phyloP scores from a whole-genome alignment of 2,113 vertebrate genomes.

The Corythaixoides concolor region DNA sequence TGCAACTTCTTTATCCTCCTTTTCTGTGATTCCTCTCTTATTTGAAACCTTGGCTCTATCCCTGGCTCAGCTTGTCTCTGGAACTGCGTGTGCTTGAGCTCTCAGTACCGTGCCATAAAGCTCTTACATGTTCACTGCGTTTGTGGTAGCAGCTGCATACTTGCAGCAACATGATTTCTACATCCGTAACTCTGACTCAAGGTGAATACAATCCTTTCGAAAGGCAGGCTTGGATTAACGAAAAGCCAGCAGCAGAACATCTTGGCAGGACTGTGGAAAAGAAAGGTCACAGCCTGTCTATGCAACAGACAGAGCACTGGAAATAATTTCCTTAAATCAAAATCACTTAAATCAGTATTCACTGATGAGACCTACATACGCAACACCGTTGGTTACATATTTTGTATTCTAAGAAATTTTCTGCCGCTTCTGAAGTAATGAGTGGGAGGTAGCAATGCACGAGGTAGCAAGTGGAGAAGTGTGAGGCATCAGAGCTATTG shows the following conservation, averaged over 20 bases:
- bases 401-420: not conserved
- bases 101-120: not conserved
- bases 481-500: not conserved
- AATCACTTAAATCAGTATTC: not conserved
- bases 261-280: not conserved
- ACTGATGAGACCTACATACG: not conserved
- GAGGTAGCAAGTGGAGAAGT: not conserved
- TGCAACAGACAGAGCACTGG: not conserved
- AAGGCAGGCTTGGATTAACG: not conserved
- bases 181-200: not conserved
- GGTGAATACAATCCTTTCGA: not conserved
- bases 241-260: not conserved
- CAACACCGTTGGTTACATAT: not conserved
- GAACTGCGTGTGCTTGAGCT: not conserved
- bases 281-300: not conserved
- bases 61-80: not conserved
- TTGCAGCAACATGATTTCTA: not conserved
- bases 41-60: not conserved
- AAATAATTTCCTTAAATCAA: not conserved
- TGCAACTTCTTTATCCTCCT: not conserved
- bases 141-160: not conserved
- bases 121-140: not conserved
- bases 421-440: not conserved
- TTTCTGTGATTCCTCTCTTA: not conserved
- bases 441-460: not conserved